Conservation (phyloP, 1,140 invertebrate genomes). For the Arctopsyche grandis region DNA sequence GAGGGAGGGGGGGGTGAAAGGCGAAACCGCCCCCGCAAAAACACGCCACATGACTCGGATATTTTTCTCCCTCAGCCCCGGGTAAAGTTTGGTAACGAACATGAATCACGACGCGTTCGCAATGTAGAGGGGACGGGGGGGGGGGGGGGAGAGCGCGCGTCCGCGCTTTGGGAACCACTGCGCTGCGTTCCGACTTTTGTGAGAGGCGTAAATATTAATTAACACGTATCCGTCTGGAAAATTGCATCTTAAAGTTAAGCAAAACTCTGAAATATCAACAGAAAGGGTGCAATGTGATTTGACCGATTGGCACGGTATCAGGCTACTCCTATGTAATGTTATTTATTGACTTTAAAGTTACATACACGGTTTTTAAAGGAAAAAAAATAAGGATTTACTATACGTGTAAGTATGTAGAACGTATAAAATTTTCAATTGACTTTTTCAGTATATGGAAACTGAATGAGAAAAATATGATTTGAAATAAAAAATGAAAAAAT, state of each 20-base stretch:
- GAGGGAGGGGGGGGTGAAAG: background rate
- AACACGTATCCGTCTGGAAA: background rate
- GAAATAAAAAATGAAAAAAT: too few relatives aligned
- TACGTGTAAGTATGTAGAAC: too few relatives aligned
- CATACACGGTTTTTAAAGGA: too few relatives aligned
- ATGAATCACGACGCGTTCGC: slow-evolving; percentile 30
- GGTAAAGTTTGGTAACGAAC: slow-evolving; percentile 23
- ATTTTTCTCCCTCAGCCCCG: slow-evolving; percentile 15
- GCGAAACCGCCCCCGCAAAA: slow-evolving; percentile 2
- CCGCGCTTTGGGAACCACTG: background rate
- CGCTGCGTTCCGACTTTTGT: background rate
- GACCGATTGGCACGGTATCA: too few relatives aligned
- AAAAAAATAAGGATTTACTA: too few relatives aligned
- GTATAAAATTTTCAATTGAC: too few relatives aligned
- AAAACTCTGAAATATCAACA: background rate
- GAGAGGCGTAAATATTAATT: background rate
- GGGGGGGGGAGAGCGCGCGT: background rate
- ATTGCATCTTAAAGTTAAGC: background rate
- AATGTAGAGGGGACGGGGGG: too few relatives aligned
- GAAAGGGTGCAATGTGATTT: too few relatives aligned
- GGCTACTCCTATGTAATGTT: too few relatives aligned
- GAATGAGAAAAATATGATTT: too few relatives aligned
- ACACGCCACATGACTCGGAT: slow-evolving; percentile 28
- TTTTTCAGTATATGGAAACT: too few relatives aligned
- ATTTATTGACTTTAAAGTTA: too few relatives aligned